phyloP scores from a whole-genome alignment of 2,113 vertebrate species.

The Sorex araneus region DNA sequence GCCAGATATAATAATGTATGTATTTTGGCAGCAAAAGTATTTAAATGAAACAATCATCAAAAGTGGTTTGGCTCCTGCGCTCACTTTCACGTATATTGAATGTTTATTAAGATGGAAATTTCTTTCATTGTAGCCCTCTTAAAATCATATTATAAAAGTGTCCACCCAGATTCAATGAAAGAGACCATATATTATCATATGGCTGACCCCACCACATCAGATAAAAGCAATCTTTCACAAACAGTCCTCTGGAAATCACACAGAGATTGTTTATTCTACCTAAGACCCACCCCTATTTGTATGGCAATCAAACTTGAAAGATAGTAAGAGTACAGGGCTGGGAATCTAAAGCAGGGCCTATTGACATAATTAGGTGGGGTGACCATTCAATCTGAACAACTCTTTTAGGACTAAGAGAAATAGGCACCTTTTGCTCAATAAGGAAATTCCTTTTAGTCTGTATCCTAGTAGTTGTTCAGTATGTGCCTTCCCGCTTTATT shows the following conservation, averaged over 20 bases:
- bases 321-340: not conserved
- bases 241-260: constrained; percentile 10
- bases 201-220: constrained; percentile 19
- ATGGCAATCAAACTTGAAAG: constrained; percentile 42
- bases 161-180: not conserved
- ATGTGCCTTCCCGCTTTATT: not conserved
- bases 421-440: not conserved
- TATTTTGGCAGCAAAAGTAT: not conserved
- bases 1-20: not conserved
- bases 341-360: not conserved
- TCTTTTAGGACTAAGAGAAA: constrained; percentile 25
- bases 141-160: not conserved
- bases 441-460: not conserved
- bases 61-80: not conserved
- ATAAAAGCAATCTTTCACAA: constrained; percentile 42
- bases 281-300: constrained; percentile 68
- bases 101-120: not conserved
- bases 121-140: constrained; percentile 55
- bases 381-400: not conserved
- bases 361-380: constrained; percentile 49
- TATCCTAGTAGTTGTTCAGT: not conserved
- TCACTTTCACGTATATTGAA: constrained; percentile 19
- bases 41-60: not conserved
- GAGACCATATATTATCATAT: not conserved
- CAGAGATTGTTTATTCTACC: not conserved